Base-by-base conservation (phyloP, 1,140 invertebrate genomes). In the Halictus rubicundus region DNA sequence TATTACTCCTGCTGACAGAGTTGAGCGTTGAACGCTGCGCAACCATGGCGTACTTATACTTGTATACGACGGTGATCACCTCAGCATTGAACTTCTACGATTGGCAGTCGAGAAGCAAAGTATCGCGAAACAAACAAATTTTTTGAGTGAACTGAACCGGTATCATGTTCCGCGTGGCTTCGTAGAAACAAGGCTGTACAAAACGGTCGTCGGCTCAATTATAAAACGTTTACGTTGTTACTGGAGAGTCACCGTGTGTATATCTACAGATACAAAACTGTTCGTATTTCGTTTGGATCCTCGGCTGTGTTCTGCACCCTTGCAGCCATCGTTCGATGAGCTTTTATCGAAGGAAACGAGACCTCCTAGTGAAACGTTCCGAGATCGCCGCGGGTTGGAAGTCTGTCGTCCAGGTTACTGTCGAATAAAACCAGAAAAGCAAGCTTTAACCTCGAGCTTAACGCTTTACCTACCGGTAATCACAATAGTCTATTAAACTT, bases 151-250 rank as follows among this genome's bases (percentile, higher is more conserved):
- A 82, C 68, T 32, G n/a, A 79, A 73, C 16, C 12, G 27, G 39
- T 54, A 32, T 74, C 64, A 23, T 27, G 21, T 61, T 75, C 52
- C 60, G 8, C 71, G 57, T 12, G 39, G 39, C 57, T 21, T 78
- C 54, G 37, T 82, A 76, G 37, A 88, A 88, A 88, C 78, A 73
- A 88, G 75, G 61, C 27, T 60, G 70, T 88, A 88, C 80, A 88
- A 88, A 88, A 88, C 68, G 79, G 75, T 69, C 80, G 72, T 84
- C 64, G 65, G 37, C 25, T 68, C 23, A 32, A 68, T 76, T 81
- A 78, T 68, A 85, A 85, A 85, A 81, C 68, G 74, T 85, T 39
- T 14, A 76, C 80, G 66, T 72, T 60, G 65, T 74, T 75, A 52
- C 59, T n/a, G 80, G 61, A 46, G 82, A 68, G 57, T 68, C 52